Evolutionary conservation across 1,140 invertebrate species (phyloP).

Genomic region (Neuroterus valhalla): DNA sequence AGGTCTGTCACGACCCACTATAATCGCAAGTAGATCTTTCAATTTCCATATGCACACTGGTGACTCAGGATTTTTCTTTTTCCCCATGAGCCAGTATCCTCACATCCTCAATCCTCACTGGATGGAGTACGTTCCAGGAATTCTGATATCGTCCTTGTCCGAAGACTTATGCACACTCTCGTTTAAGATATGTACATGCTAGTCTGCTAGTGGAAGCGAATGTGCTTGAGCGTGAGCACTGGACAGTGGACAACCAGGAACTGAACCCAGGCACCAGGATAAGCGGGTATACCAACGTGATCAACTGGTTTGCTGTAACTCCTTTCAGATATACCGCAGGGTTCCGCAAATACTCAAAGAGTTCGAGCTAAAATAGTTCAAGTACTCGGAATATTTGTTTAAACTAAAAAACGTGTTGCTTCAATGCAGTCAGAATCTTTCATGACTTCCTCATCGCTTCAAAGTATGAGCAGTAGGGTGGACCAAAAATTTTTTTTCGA

Average conservation of each 20-base stretch:
- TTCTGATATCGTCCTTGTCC: neutral
- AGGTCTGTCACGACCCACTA: too few relatives aligned
- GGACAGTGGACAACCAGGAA: conserved; percentile 42
- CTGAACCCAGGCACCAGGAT: conserved; percentile 47
- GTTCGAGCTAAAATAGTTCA: neutral
- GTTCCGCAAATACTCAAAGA: neutral
- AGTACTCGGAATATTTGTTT: conserved; percentile 11
- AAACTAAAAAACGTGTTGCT: neutral
- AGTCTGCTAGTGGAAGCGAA: too few relatives aligned
- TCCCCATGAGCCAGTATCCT: too few relatives aligned
- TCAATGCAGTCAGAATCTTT: neutral
- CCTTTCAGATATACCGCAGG: neutral
- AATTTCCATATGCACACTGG: too few relatives aligned
- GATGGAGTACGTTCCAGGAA: neutral
- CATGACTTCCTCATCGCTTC: neutral
- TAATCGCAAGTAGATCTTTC: too few relatives aligned
- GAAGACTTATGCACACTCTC: neutral
- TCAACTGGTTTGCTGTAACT: conserved; percentile 50
- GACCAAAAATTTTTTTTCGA: too few relatives aligned
- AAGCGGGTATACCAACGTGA: conserved; percentile 54
- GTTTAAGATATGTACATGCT: neutral
- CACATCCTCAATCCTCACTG: neutral
- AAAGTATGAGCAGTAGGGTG: too few relatives aligned
- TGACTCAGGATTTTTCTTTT: too few relatives aligned
- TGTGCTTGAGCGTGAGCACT: conserved; percentile 1